phyloP scores from a whole-genome alignment of 1,140 invertebrate genomes.

The Mizuhopecten yessoensis region DNA sequence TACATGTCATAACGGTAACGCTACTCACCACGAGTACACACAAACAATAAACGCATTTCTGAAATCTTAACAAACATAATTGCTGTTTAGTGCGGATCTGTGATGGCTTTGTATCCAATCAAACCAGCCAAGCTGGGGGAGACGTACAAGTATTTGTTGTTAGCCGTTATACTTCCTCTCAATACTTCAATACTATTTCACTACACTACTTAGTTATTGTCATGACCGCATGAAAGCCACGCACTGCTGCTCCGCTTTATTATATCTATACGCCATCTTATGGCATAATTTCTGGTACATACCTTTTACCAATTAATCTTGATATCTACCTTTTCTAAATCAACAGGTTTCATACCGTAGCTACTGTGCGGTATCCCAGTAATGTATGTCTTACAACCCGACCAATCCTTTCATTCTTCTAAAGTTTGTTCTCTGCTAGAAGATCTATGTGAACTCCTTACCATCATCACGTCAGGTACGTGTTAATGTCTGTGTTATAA shows the following conservation, averaged over 20 bases:
- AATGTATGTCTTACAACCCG: background rate
- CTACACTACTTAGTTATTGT: background rate
- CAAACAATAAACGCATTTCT: slow-evolving; percentile 34
- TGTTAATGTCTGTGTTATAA: too few relatives aligned
- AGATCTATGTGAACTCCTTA: background rate
- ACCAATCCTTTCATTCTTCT: slow-evolving; percentile 6
- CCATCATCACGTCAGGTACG: background rate
- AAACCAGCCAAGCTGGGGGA: background rate
- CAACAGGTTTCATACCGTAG: slow-evolving; percentile 11
- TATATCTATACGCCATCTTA: background rate
- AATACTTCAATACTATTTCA: slow-evolving; percentile 20
- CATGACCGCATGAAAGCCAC: background rate
- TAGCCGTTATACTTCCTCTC: slow-evolving; percentile 9
- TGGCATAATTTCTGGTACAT: background rate
- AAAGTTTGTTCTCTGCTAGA: background rate
- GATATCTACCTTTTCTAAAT: slow-evolving; percentile 9
- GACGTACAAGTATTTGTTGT: background rate
- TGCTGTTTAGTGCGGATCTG: slow-evolving; percentile 6
- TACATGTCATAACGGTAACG: background rate
- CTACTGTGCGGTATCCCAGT: background rate
- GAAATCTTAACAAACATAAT: slow-evolving; percentile 27
- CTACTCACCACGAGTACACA: background rate
- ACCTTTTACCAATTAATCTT: slow-evolving; percentile 7
- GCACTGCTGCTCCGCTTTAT: background rate
- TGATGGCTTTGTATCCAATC: slow-evolving; percentile 5